These are phyloP conservation scores for Sus cebifrons DNA, from an alignment of 2,797 vertebrate genomes.

Conservation along the genomic window DNA sequence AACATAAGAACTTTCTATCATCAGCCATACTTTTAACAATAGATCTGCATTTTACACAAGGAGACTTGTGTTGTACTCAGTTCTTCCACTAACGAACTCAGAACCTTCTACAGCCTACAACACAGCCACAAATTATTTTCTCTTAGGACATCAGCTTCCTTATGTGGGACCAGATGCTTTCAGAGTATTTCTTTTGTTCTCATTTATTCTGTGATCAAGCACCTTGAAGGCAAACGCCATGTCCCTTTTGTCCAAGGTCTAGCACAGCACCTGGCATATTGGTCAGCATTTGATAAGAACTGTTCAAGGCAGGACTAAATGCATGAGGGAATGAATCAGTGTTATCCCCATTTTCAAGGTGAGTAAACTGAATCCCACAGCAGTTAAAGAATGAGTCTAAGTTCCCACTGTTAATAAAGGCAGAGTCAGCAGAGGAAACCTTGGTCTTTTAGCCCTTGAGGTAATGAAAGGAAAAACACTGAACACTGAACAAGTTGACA, in stretches of 20 bases:
- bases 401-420: neutral
- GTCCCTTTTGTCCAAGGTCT: neutral
- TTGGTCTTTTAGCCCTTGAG: neutral
- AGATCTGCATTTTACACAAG: neutral
- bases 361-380: neutral
- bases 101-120: neutral
- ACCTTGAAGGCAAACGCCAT: neutral
- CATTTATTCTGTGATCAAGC: neutral
- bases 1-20: neutral
- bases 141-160: neutral
- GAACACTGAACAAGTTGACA: neutral
- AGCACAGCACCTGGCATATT: neutral
- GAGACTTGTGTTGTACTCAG: neutral
- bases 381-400: neutral
- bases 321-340: neutral
- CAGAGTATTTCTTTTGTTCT: neutral
- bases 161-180: neutral
- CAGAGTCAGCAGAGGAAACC: neutral
- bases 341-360: constrained; percentile 13
- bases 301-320: neutral
- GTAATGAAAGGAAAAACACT: neutral
- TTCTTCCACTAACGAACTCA: neutral
- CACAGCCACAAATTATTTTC: neutral
- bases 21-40: neutral
- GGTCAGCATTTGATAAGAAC: neutral